Conservation (phyloP, 2,113 vertebrate species). For the Hipposideros armiger region DNA sequence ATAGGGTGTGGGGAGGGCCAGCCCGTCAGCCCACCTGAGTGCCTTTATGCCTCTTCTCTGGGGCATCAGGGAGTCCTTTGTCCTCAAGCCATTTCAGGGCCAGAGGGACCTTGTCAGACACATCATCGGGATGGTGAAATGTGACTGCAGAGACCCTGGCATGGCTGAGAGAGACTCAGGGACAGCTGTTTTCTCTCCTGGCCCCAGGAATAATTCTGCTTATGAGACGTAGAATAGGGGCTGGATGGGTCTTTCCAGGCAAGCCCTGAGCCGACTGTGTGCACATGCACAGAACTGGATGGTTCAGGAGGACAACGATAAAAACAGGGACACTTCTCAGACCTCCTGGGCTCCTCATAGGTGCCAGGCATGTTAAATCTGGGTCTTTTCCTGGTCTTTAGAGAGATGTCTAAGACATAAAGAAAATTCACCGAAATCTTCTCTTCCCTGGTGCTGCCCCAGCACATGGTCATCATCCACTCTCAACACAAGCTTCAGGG, state of each 20-base stretch:
- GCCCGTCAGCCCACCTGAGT: neutral
- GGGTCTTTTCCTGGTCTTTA: neutral
- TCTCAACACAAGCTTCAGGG: slow-evolving; percentile 31
- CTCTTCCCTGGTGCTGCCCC: neutral
- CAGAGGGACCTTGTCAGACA: neutral
- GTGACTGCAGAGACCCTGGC: neutral
- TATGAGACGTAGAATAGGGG: neutral
- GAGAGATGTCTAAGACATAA: neutral
- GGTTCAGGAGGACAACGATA: neutral
- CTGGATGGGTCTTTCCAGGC: neutral
- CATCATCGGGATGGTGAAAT: neutral
- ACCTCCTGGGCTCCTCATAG: no score
- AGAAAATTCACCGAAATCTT: neutral
- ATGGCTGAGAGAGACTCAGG: neutral
- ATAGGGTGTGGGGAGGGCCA: accelerated
- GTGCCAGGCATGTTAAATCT: neutral
- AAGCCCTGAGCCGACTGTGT: neutral
- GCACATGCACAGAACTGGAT: neutral
- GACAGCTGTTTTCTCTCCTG: neutral
- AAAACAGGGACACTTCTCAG: neutral
- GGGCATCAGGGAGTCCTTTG: neutral
- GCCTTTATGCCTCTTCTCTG: neutral
- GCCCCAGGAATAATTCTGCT: neutral
- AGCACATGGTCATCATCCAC: neutral
- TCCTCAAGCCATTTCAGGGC: neutral